Percentiles rank a stretch among this genome's conserved stretches.
These are phyloP conservation scores for Choloepus didactylus DNA, from an alignment of 2,797 vertebrate genomes.

Conservation along the genomic window DNA sequence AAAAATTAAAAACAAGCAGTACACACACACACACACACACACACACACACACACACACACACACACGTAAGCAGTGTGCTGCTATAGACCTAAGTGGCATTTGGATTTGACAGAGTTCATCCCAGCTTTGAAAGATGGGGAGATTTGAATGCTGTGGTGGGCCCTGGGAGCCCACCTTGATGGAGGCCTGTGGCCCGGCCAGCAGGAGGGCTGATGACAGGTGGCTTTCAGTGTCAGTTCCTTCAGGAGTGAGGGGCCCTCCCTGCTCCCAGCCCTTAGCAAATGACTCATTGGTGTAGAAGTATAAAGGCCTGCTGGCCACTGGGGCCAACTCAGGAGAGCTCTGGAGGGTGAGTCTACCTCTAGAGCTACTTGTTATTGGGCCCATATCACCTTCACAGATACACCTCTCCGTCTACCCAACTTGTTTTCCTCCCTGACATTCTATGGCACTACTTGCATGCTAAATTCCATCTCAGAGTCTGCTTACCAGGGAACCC, in stretches of 20 bases:
- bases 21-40: no score
- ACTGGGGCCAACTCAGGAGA: background rate
- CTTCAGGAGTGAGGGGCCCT: no score
- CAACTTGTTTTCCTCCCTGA: accelerated
- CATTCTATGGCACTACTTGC: background rate
- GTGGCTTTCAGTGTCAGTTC: accelerated
- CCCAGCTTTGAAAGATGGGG: background rate
- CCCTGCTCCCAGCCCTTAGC: background rate
- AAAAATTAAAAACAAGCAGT: background rate
- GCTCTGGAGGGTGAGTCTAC: background rate
- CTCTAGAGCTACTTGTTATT: background rate
- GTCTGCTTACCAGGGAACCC: background rate
- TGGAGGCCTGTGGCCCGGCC: background rate
- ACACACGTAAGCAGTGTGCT: no score
- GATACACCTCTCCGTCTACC: background rate
- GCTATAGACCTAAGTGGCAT: background rate
- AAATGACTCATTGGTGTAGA: accelerated
- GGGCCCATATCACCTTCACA: no score
- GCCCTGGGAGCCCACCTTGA: accelerated
- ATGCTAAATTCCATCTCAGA: background rate
- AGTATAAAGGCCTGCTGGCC: background rate
- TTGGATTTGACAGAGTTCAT: background rate
- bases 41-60: no score
- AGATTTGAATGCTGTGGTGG: background rate
- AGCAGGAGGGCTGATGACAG: accelerated